Percentiles rank a stretch among this genome's conserved stretches.
phyloP scores from a whole-genome alignment of 2,888 invertebrate genomes.

The Meandrusa payeni region DNA sequence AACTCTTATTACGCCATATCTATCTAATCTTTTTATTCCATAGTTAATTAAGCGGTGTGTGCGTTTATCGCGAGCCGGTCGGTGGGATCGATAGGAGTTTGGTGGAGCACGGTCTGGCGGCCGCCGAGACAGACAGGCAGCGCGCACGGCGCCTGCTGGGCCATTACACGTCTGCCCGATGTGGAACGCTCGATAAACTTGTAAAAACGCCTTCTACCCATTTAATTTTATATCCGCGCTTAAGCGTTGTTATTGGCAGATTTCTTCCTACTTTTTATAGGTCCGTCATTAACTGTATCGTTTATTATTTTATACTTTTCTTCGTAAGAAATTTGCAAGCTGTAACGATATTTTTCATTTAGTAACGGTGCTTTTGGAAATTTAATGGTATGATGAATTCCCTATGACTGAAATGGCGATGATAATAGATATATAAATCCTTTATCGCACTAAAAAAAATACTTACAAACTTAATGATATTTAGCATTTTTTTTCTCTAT shows the following conservation, averaged over 20 bases:
- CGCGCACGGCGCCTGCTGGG: constrained; percentile 72
- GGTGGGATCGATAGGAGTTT: constrained; percentile 54
- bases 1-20: constrained; percentile 36
- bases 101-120: constrained; percentile 36
- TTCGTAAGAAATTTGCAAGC: constrained; percentile 44
- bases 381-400: no score
- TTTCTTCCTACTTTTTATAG: constrained; percentile 68
- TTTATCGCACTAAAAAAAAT: no score
- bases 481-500: no score
- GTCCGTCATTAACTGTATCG: constrained; percentile 68
- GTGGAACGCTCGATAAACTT: constrained; percentile 80
- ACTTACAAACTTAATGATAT: no score
- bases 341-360: constrained; percentile 30
- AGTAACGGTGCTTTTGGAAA: constrained; percentile 7
- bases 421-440: no score
- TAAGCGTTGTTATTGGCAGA: constrained; percentile 77
- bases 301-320: constrained; percentile 62
- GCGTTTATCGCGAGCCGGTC: constrained; percentile 39
- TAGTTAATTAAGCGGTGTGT: constrained; percentile 38
- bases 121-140: constrained; percentile 71
- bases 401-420: no score
- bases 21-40: constrained; percentile 52
- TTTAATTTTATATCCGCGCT: constrained; percentile 78
- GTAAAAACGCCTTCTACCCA: constrained; percentile 78
- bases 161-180: constrained; percentile 76